Conservation (phyloP, 2,797 vertebrate species). For the Micropoecilia bifurca region DNA sequence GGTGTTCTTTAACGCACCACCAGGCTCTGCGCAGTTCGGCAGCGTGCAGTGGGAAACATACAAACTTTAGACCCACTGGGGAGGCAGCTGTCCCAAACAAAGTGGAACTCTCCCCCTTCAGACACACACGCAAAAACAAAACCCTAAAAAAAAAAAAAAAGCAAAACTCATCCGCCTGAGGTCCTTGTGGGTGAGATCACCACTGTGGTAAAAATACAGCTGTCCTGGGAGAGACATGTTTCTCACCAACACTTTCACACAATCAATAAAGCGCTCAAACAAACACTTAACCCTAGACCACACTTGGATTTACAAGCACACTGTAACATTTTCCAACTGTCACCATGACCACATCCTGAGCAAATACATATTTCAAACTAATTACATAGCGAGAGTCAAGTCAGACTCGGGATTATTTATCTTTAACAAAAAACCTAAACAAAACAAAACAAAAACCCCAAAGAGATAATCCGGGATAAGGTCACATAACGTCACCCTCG, state of each 20-base stretch:
- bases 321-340: conserved; percentile 22
- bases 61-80: conserved; percentile 72
- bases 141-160: conserved; percentile 66
- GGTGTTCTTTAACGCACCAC: conserved; percentile 38
- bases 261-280: conserved; percentile 38
- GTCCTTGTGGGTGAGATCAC: conserved; percentile 72
- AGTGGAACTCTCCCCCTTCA: conserved; percentile 45
- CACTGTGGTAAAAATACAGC: conserved; percentile 70
- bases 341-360: conserved; percentile 24
- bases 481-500: conserved; percentile 51
- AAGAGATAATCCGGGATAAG: conserved; percentile 35
- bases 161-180: conserved; percentile 62
- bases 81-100: conserved; percentile 63
- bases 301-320: background rate
- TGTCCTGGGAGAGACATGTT: conserved; percentile 60
- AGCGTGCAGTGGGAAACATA: conserved; percentile 69
- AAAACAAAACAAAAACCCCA: background rate
- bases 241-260: conserved; percentile 71
- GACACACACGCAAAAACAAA: background rate
- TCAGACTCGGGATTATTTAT: conserved; percentile 20
- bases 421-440: conserved; percentile 39
- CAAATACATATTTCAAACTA: conserved; percentile 28
- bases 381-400: conserved; percentile 26
- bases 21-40: conserved; percentile 41
- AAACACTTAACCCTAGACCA: background rate